Base-by-base conservation (phyloP, 2,113 vertebrate genomes). In the Etheostoma cragini region DNA sequence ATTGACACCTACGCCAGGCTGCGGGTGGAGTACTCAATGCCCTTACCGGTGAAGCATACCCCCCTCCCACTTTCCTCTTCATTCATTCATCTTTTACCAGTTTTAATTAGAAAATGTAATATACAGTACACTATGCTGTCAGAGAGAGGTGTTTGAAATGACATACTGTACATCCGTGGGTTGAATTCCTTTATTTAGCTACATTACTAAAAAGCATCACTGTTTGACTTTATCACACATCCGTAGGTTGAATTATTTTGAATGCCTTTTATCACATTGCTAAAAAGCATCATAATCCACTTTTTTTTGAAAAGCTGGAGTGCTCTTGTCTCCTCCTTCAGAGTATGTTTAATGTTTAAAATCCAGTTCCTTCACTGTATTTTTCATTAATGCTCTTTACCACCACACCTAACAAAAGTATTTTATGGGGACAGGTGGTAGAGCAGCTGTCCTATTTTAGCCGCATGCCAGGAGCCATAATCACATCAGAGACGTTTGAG, bases 401-500 rank as follows among this genome's bases (percentile, higher is more conserved):
- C 12, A 69, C 17, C 22, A 47, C 14, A 30, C 46, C 15, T 1
- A 5, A 56, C 38, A 76, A 19, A n/a, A 53, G 33, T 33, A 13
- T 87, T 70, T 73, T 16, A 47, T 11, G 78, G 74, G 66, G 42
- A 69, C 87, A 96, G 91, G 82, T 72, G 64, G 84, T 85, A 13
- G 91, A 95, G 30, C 95, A 96, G 87, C 88, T 97, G 50, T 89
- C 69, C 46, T 97, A 95, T 88, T 97, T 97, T 78, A 94, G 93
- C 62, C 96, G 96, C 13, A 73, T 78, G 6, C 80, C 91, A 15
- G 93, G 88, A 0, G 76, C 88, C 5, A 60, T 92, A 53, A 94
- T 98, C 73, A 92, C 90, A 0, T 53, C 64, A 0, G 95, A 96
- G 87, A 96, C 89, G 21, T 96, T 97, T 35, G 93, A 94, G 21